phyloP scores from a whole-genome alignment of 37 sponge, comb jelly and placozoan genomes.

The Ianthella basta region DNA sequence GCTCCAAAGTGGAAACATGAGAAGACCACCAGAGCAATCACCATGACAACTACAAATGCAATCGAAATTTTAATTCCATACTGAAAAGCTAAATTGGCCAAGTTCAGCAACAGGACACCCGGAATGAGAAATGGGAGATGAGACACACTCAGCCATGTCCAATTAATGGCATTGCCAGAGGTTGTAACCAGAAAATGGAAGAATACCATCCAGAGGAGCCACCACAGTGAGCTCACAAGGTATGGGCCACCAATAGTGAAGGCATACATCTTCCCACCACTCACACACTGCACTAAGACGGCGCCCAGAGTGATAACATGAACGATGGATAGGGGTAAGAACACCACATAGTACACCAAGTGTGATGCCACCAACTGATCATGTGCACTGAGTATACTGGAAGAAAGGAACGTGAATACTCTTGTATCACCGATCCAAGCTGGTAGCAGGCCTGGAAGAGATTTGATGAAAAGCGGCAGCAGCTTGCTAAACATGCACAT shows the following conservation, averaged over 20 bases:
- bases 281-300: neutral
- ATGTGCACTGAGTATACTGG: neutral
- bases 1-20: neutral
- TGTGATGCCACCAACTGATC: neutral
- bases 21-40: neutral
- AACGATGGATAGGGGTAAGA: neutral
- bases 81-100: neutral
- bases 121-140: constrained; percentile 23
- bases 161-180: neutral
- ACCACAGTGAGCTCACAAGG: constrained; percentile 10
- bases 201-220: constrained; percentile 33
- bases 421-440: neutral
- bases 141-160: constrained; percentile 7
- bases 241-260: constrained; percentile 8
- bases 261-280: constrained; percentile 16
- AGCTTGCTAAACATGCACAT: neutral
- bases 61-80: neutral
- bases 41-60: neutral
- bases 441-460: neutral
- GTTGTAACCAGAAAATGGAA: neutral
- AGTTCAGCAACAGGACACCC: neutral
- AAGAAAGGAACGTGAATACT: too few relatives aligned
- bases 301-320: neutral
- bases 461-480: neutral
- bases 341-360: neutral